Percentiles rank a stretch among this genome's conserved stretches.
These are phyloP conservation scores for Sialia sialis DNA, from an alignment of 2,113 vertebrate genomes.

Conservation along the genomic window DNA sequence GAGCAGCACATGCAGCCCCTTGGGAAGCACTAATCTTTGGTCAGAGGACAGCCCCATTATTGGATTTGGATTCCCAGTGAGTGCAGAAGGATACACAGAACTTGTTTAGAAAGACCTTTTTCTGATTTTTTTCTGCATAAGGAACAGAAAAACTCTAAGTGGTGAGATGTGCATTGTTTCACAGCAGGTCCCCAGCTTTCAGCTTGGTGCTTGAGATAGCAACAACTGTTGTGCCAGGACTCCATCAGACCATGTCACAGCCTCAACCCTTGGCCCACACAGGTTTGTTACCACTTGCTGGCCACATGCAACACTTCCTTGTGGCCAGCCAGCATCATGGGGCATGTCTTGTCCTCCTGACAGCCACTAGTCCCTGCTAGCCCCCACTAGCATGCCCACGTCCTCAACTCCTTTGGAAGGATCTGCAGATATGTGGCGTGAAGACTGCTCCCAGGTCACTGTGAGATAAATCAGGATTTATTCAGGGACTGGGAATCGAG, in stretches of 20 bases:
- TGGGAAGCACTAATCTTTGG: neutral
- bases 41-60: neutral
- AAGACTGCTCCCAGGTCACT: neutral
- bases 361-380: neutral
- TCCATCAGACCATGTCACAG: neutral
- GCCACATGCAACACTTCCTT: neutral
- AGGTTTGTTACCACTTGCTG: neutral
- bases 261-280: neutral
- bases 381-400: neutral
- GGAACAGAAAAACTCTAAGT: neutral
- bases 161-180: neutral
- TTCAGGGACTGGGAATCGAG: neutral
- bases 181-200: neutral
- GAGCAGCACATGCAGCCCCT: neutral
- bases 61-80: neutral
- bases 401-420: neutral
- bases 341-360: neutral
- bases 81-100: neutral
- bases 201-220: neutral
- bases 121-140: accelerated
- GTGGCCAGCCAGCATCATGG: neutral
- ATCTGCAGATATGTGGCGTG: neutral
- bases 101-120: neutral
- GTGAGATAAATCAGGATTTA: neutral
- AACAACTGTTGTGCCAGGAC: neutral